Base-by-base conservation (phyloP, 1,140 invertebrate species). In the Mercenaria mercenaria region DNA sequence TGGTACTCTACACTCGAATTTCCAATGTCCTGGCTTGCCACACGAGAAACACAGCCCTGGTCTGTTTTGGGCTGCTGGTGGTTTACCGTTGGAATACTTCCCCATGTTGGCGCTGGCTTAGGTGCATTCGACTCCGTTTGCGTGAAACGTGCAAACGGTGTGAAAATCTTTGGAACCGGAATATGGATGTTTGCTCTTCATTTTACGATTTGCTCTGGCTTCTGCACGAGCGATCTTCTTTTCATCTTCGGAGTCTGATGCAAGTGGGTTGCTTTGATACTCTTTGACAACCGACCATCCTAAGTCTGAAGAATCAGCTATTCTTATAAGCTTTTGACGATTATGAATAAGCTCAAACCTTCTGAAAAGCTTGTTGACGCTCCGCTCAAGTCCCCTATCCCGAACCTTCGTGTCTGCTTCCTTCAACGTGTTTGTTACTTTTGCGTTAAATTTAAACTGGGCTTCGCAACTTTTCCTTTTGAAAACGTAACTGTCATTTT, bases 191-290 rank as follows among this genome's bases (percentile, higher is more conserved):
- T 59, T 59, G 4, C 26, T 20, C 26, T 86, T 61, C 32, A 32
- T 26, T 26, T 13, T n/a, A 11, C 72, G 18, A 4, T 56, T 26
- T 15, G 82, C 67, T 37, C 72, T 23, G 1, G 8, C 13, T 61
- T 89, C 88, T 0, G 67, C 80, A 10, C 18, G 26, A 10, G 34
- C 29, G 0, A 83, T 83, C 18, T 43, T 47, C n/a, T 81, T 89
- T 61, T 89, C 79, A 47, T 76, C 87, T 41, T 82, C 79, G 1
- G 87, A 82, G 34, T 89, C 87, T 29, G 64, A 74, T 8, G 87
- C 79, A 11, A 89, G 34, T 1, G 52, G 41, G 47, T 89, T 80
- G 20, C 59, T 82, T 32, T 43, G 3, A 41, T 89, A 89, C 26
- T 89, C 79, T 26, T 59, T 52, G 0, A 89, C 56, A 4, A 18